phyloP scores from a whole-genome alignment of 2,797 vertebrate genomes.

The Peromyscus nudipes region DNA sequence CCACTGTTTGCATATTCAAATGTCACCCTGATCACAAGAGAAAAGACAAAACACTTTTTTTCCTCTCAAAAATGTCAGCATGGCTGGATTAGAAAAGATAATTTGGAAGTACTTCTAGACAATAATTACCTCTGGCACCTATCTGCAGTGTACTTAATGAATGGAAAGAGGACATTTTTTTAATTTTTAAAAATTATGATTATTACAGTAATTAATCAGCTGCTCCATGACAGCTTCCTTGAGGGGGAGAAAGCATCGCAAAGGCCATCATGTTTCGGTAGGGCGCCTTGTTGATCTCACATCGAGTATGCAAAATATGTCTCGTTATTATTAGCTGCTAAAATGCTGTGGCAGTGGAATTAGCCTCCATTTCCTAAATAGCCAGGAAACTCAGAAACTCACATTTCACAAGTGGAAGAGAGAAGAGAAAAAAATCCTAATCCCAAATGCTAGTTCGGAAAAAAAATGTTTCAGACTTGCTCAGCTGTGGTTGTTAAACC shows the following conservation, averaged over 20 bases:
- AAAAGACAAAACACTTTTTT: constrained; percentile 89
- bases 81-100: constrained; percentile 92
- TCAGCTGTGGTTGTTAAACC: constrained; percentile 75
- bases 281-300: constrained; percentile 87
- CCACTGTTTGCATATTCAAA: constrained; percentile 91
- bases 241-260: constrained; percentile 86
- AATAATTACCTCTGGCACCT: constrained; percentile 93
- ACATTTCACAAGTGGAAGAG: constrained; percentile 61
- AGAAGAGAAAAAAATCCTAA: constrained; percentile 35
- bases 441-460: constrained; percentile 64
- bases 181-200: constrained; percentile 90
- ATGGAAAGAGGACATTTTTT: constrained; percentile 90
- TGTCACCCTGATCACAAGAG: constrained; percentile 90
- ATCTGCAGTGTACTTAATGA: constrained; percentile 93
- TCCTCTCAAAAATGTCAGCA: constrained; percentile 90
- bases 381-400: constrained; percentile 44
- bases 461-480: constrained; percentile 60
- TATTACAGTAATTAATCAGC: constrained; percentile 96
- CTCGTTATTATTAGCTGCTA: constrained; percentile 76
- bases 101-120: constrained; percentile 91
- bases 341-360: constrained; percentile 79
- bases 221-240: constrained; percentile 91
- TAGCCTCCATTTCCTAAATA: constrained; percentile 68
- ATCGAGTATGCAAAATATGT: constrained; percentile 80
- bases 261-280: constrained; percentile 86